Evolutionary conservation across 1,140 invertebrate genomes (phyloP).

Genomic region (Procambarus virginalis): DNA sequence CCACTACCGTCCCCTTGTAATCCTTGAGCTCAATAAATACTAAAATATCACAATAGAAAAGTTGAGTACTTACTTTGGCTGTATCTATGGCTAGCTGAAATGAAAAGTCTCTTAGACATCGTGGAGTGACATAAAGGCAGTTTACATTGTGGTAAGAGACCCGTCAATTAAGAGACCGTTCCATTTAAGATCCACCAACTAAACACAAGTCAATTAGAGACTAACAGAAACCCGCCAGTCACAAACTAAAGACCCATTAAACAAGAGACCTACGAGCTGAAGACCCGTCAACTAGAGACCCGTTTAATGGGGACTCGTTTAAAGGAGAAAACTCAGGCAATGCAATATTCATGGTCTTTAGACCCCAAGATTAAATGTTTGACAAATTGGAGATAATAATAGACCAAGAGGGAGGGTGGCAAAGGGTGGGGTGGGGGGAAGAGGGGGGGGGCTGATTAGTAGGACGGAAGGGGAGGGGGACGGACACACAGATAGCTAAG

Average conservation of each 20-base stretch:
- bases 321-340: not conserved
- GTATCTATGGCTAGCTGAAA: conserved; percentile 15
- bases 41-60: not conserved
- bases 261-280: too few relatives aligned
- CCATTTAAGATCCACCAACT: too few relatives aligned
- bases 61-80: conserved; percentile 12
- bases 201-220: too few relatives aligned
- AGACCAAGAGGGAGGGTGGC: not conserved
- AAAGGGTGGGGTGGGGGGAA: not conserved
- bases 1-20: not conserved
- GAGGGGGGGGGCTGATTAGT: conserved; percentile 6
- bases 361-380: not conserved
- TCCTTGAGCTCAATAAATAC: not conserved
- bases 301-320: not conserved
- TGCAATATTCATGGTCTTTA: conserved; percentile 8
- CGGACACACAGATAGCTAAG: too few relatives aligned
- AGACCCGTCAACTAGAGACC: too few relatives aligned
- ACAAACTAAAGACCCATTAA: too few relatives aligned
- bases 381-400: not conserved
- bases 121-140: too few relatives aligned
- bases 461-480: not conserved
- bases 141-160: too few relatives aligned
- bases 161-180: too few relatives aligned
- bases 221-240: too few relatives aligned
- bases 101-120: conserved; percentile 23